Conservation (phyloP, 2,797 vertebrate species). For the Lagocephalus sceleratus region DNA sequence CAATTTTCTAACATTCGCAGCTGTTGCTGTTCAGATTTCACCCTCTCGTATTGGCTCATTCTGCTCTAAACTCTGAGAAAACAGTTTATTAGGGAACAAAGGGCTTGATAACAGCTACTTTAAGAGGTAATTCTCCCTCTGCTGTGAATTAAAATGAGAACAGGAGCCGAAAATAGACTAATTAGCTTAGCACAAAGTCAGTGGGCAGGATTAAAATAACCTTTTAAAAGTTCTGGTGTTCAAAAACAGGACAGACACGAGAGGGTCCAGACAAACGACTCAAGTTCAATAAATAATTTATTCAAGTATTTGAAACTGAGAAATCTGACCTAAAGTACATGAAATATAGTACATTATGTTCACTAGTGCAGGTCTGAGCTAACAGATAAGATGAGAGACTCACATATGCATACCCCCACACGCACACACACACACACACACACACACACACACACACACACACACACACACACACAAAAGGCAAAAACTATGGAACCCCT, state of each 20-base stretch:
- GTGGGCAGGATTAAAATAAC: not conserved
- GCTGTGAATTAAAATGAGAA: not conserved
- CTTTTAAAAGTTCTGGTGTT: not conserved
- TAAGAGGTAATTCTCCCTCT: not conserved
- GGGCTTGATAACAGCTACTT: too few species aligned
- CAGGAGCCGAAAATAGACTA: not conserved
- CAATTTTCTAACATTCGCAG: too few species aligned
- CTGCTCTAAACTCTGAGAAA: too few species aligned
- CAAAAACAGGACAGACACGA: not conserved
- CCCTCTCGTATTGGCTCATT: too few species aligned
- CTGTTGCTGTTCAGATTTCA: too few species aligned
- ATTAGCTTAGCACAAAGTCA: not conserved
- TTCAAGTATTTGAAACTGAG: constrained; percentile 77
- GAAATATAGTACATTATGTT: constrained; percentile 73
- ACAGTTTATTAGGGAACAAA: too few species aligned
- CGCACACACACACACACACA: constrained; percentile 42
- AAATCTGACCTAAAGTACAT: constrained; percentile 70
- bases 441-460: constrained; percentile 41
- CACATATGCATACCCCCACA: constrained; percentile 39
- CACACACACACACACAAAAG: too few species aligned
- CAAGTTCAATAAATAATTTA: constrained; percentile 70
- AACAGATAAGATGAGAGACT: constrained; percentile 58
- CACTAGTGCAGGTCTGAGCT: constrained; percentile 77
- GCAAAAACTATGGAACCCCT: too few species aligned
- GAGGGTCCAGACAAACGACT: not conserved